These are phyloP conservation scores for Scaptodrosophila latifasciaeformis DNA, from an alignment of 2,888 invertebrate genomes.

Conservation along the genomic window DNA sequence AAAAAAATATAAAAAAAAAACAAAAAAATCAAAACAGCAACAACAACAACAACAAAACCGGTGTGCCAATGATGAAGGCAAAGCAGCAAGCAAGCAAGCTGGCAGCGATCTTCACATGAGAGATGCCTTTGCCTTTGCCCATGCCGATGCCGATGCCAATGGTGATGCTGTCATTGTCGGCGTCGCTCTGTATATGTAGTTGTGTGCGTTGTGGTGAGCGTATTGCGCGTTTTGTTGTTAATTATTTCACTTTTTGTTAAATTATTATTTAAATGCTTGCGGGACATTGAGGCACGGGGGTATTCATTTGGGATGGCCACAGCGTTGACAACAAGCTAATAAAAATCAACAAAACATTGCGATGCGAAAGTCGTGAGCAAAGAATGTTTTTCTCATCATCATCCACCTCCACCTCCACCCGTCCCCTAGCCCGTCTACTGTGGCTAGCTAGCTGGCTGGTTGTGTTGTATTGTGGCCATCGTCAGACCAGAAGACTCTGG, in stretches of 20 bases:
- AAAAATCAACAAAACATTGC: conserved; percentile 10
- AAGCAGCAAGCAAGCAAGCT: conserved; percentile 14
- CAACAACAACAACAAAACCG: conserved; percentile 39
- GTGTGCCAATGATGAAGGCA: conserved; percentile 30
- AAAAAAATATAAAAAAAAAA: neutral
- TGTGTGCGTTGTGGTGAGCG: neutral
- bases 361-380: conserved; percentile 49
- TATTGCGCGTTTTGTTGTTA: conserved; percentile 43
- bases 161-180: conserved; percentile 5
- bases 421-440: neutral
- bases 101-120: neutral
- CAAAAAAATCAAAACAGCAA: conserved; percentile 12
- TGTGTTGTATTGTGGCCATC: neutral
- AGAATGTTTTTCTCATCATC: conserved; percentile 45
- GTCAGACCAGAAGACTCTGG: conserved; percentile 15
- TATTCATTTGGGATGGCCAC: too few relatives aligned
- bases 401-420: neutral
- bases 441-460: too few relatives aligned
- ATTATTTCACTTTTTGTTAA: conserved; percentile 62
- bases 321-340: conserved; percentile 11
- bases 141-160: neutral
- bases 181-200: neutral
- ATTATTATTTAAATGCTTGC: conserved; percentile 59
- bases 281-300: too few relatives aligned
- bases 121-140: neutral